Percentiles rank a stretch among this genome's conserved stretches.
Evolutionary conservation across 2,888 invertebrate genomes (phyloP).

Genomic region (Chrysolina americana): DNA sequence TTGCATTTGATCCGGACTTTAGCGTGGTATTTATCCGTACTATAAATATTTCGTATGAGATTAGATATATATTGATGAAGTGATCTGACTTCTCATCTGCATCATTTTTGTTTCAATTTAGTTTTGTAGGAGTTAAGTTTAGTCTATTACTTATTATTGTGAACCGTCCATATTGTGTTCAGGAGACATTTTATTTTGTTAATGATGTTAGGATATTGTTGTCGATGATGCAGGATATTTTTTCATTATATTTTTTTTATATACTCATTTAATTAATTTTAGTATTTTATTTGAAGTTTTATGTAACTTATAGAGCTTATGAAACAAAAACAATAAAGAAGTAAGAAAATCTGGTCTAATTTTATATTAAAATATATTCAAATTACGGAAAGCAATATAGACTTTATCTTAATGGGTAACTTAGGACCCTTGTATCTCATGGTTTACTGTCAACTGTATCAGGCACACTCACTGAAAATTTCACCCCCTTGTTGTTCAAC

Average conservation of each 20-base stretch:
- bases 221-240: not conserved
- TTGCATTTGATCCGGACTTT: not conserved
- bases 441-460: too few species aligned
- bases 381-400: too few species aligned
- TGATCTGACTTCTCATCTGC: not conserved
- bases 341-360: not conserved
- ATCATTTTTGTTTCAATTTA: not conserved
- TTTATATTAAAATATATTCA: too few species aligned
- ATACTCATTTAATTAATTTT: slow-evolving; percentile 29
- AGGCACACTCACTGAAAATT: too few species aligned
- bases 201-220: slow-evolving; percentile 13
- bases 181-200: slow-evolving; percentile 29
- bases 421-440: too few species aligned
- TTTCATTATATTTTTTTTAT: slow-evolving; percentile 33
- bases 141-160: slow-evolving; percentile 36
- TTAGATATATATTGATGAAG: not conserved
- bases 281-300: slow-evolving; percentile 25
- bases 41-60: not conserved
- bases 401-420: too few species aligned
- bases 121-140: slow-evolving; percentile 28
- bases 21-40: not conserved
- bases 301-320: slow-evolving; percentile 32
- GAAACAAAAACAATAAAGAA: slow-evolving; percentile 29
- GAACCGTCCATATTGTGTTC: slow-evolving; percentile 46
- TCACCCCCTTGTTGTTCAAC: too few species aligned